Evolutionary conservation across 2,888 invertebrate species (phyloP).

Genomic region (Tetanocera ferruginea): DNA sequence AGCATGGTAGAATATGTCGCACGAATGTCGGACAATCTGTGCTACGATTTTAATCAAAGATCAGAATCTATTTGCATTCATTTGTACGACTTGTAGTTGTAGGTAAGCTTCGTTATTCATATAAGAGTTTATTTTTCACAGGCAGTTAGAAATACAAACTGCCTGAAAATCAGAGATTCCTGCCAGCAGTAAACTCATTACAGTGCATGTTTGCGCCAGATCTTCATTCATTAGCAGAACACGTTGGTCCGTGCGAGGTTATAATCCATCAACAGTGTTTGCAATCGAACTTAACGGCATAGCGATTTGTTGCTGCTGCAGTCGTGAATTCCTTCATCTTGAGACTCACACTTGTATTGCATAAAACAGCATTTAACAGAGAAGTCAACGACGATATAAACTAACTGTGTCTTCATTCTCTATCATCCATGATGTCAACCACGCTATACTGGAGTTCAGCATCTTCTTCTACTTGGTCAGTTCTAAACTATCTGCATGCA

Average conservation of each 20-base stretch:
- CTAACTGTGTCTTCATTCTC: no score
- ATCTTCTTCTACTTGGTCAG: background rate
- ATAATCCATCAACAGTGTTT: background rate
- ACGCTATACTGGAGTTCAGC: no score
- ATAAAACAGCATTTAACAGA: no score
- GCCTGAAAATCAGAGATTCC: background rate
- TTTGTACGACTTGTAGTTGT: constrained; percentile 28
- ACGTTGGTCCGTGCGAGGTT: background rate
- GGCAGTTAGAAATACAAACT: background rate
- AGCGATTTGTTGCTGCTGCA: background rate
- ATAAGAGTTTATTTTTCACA: background rate
- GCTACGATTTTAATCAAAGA: constrained; percentile 27
- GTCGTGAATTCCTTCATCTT: background rate
- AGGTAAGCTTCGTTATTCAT: constrained; percentile 6
- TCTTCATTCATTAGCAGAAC: constrained; percentile 21
- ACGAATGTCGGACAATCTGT: constrained; percentile 19
- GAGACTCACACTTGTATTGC: background rate
- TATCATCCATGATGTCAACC: no score
- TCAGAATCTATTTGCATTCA: constrained; percentile 25
- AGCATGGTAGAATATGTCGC: constrained; percentile 1
- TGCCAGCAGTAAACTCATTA: background rate
- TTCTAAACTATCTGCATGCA: constrained; percentile 1
- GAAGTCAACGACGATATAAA: no score
- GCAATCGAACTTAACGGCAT: background rate
- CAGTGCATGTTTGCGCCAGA: constrained; percentile 2